Evolutionary conservation across 2,888 invertebrate species (phyloP).

Genomic region (Synanthedon andrenaeformis): DNA sequence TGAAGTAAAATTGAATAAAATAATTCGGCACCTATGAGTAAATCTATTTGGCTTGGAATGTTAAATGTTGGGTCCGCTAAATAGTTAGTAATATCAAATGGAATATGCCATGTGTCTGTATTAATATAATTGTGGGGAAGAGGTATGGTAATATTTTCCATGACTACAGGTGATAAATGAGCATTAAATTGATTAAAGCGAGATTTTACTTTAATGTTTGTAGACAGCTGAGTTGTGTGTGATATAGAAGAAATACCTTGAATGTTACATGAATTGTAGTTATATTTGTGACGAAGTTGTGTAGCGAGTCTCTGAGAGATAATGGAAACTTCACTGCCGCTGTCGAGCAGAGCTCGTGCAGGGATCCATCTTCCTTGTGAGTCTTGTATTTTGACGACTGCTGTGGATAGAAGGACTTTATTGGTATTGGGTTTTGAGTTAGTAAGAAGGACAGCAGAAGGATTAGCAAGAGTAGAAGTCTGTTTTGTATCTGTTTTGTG

Average conservation of each 20-base stretch:
- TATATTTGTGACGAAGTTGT: constrained; percentile 1
- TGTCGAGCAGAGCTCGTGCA: constrained; percentile 1
- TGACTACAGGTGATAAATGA: constrained; percentile 2
- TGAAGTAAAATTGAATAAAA: constrained; percentile 3
- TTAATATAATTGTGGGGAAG: constrained; percentile 4
- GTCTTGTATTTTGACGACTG: constrained; percentile 6
- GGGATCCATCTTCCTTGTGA: constrained; percentile 1
- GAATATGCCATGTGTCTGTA: constrained; percentile 4
- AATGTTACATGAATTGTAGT: not conserved
- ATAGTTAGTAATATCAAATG: not conserved
- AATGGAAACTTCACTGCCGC: constrained; percentile 2
- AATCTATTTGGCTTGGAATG: constrained; percentile 6
- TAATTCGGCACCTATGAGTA: constrained; percentile 8
- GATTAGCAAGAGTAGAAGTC: too few species aligned
- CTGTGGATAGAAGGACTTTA: constrained; percentile 3
- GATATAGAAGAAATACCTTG: not conserved
- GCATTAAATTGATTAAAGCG: not conserved
- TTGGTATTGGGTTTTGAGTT: not conserved
- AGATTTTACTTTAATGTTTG: not conserved
- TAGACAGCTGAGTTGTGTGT: constrained; percentile 1
- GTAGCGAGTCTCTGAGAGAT: constrained; percentile 2
- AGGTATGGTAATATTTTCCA: constrained; percentile 6
- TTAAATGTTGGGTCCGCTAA: constrained; percentile 8
- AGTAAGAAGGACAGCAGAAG: not conserved
- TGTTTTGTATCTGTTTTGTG: too few species aligned